phyloP scores from a whole-genome alignment of 2,797 vertebrate species.

The Nothura maculosa region DNA sequence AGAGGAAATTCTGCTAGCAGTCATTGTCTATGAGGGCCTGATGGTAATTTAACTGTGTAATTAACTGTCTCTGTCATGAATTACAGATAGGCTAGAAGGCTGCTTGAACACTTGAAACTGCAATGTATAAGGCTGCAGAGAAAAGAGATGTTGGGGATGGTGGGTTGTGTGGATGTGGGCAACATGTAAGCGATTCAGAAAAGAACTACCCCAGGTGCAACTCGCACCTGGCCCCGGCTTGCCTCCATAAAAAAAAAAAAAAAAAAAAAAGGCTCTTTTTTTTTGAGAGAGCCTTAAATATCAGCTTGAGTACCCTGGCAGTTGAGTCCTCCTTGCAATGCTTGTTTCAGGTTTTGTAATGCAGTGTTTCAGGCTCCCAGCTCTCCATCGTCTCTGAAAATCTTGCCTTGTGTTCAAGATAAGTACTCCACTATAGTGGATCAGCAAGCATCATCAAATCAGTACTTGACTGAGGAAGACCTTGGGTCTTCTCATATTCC shows the following conservation, averaged over 20 bases:
- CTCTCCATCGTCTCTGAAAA: background rate
- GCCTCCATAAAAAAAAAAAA: background rate
- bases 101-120: background rate
- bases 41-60: slow-evolving; percentile 50
- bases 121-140: background rate
- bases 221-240: background rate
- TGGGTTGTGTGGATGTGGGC: background rate
- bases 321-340: background rate
- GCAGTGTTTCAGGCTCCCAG: background rate
- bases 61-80: slow-evolving; percentile 15
- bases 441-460: background rate
- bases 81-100: slow-evolving; percentile 20
- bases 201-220: background rate
- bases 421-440: background rate
- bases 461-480: background rate
- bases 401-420: background rate
- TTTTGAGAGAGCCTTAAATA: background rate
- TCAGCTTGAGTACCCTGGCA: background rate
- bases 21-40: background rate
- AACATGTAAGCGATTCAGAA: background rate
- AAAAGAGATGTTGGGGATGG: background rate
- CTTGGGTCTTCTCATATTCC: background rate
- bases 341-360: too few relatives aligned
- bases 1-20: slow-evolving; percentile 26
- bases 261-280: background rate